Percentiles rank a stretch among this genome's conserved stretches.
Evolutionary conservation across 2,797 vertebrate species (phyloP).

Genomic region (Coregonus suidteri): DNA sequence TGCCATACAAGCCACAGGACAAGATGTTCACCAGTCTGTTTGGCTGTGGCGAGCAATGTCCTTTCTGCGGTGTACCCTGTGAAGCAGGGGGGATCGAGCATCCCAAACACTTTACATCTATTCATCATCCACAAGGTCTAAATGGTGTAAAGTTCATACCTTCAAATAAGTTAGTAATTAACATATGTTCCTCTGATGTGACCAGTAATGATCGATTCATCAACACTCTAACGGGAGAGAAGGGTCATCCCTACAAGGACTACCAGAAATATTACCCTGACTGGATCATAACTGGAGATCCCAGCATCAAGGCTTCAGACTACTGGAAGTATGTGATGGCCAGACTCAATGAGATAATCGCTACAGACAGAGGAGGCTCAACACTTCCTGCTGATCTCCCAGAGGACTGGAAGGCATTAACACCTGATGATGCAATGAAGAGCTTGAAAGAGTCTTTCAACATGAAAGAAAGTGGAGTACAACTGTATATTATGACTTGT

Average conservation of each 20-base stretch:
- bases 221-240: not conserved
- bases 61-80: conserved; percentile 68
- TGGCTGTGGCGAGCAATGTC: conserved; percentile 61
- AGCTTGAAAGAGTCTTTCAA: conserved; percentile 22
- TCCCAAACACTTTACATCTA: conserved; percentile 46
- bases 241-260: conserved; percentile 7
- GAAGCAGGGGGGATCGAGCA: conserved; percentile 61
- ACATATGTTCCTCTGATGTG: not conserved
- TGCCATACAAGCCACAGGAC: conserved; percentile 19
- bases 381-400: conserved; percentile 12
- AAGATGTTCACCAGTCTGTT: conserved; percentile 53
- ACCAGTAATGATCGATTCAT: not conserved
- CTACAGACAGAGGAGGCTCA: not conserved
- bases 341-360: not conserved
- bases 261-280: conserved; percentile 18
- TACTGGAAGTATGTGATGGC: too few relatives aligned
- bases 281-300: conserved; percentile 20
- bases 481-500: too few relatives aligned
- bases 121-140: conserved; percentile 44
- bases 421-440: not conserved
- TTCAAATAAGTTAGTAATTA: not conserved
- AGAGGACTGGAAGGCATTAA: conserved; percentile 25
- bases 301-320: conserved; percentile 6
- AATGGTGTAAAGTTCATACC: not conserved
- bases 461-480: not conserved